Base-by-base conservation (phyloP, 2,113 vertebrate species). In the Tyrannus savana region DNA sequence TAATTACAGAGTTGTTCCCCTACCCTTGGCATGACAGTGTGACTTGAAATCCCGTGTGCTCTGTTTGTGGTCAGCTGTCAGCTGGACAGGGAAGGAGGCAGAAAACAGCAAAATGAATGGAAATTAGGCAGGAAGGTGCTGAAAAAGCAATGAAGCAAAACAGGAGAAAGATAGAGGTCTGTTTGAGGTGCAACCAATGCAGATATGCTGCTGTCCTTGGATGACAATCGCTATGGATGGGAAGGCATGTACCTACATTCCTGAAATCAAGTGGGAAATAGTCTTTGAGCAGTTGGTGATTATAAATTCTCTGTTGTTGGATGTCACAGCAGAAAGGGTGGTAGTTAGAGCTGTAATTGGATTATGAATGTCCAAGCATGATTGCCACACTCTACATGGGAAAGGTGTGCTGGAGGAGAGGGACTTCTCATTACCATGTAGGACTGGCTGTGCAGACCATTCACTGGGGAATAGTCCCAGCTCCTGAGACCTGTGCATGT, bases 181-280 rank as follows among this genome's bases (percentile, higher is more conserved):
- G 3, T 9, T 8, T 42, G 37, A 64, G 83, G 37, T 33, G 28
- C 49, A 47, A 2, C 19, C 41, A 31, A 3, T 10, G 18, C 10
- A 55, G 35, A 46, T 88, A 22, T 19, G 46, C 53, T 73, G 58
- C 58, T 79, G 1, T 73, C 31, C 72, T 67, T 41, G 35, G 27
- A 2, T 23, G n/a, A 7, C 22, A 5, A 4, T 8, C 16, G 0
- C 37, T 31, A 0, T 3, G 30, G 35, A 11, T 7, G n/a, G 46
- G 50, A 33, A 30, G 15, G 15, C 12, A 1, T 0, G 8, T 8
- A 13, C 17, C 19, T 47, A 7, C 14, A 2, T 37, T 64, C 12
- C 92, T 73, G 5, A 22, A 53, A 30, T 6, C 41, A 47, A 46
- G 33, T 23, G 39, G 28, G 33, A 33, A n/a, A 15, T 14, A 18